Evolutionary conservation across 2,888 invertebrate genomes (phyloP).

Genomic region (Brachynemurus nebulosus): DNA sequence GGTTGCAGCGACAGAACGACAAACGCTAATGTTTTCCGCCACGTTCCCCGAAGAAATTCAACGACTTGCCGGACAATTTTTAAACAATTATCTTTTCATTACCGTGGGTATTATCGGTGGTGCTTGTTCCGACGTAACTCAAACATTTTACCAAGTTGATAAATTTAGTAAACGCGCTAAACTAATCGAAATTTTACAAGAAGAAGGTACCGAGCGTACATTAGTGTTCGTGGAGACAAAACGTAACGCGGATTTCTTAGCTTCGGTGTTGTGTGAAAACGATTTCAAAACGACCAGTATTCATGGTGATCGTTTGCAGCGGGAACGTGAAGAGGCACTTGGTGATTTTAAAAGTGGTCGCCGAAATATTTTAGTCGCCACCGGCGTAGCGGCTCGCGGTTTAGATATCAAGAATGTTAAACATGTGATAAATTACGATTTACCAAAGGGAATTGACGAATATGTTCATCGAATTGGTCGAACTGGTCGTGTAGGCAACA

Average conservation of each 20-base stretch:
- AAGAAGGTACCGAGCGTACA: conserved; percentile 40
- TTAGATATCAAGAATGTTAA: conserved; percentile 79
- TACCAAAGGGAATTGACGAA: conserved; percentile 81
- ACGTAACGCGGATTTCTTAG: conserved; percentile 79
- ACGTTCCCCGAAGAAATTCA: conserved; percentile 65
- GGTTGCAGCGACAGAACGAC: conserved; percentile 37
- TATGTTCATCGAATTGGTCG: conserved; percentile 93
- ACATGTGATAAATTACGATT: conserved; percentile 85
- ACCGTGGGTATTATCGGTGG: conserved; percentile 87
- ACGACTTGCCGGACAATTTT: conserved; percentile 60
- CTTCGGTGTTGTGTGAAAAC: conserved; percentile 65
- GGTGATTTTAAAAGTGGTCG: conserved; percentile 64
- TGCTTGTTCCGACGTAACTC: conserved; percentile 82
- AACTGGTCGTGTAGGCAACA: conserved; percentile 85
- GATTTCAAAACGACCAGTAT: conserved; percentile 57
- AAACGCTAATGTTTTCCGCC: conserved; percentile 63
- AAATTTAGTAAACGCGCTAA: conserved; percentile 61
- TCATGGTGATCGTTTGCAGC: conserved; percentile 58
- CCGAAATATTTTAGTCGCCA: conserved; percentile 78
- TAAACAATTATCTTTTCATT: conserved; percentile 72
- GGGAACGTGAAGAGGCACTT: conserved; percentile 60
- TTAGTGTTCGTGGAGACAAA: conserved; percentile 88
- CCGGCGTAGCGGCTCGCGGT: conserved; percentile 88
- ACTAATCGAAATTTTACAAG: conserved; percentile 51
- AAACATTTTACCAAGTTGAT: conserved; percentile 54